Percentiles rank a stretch among this genome's conserved stretches.
phyloP scores from a whole-genome alignment of 2,113 vertebrate species.

The Neodon shergylaensis region DNA sequence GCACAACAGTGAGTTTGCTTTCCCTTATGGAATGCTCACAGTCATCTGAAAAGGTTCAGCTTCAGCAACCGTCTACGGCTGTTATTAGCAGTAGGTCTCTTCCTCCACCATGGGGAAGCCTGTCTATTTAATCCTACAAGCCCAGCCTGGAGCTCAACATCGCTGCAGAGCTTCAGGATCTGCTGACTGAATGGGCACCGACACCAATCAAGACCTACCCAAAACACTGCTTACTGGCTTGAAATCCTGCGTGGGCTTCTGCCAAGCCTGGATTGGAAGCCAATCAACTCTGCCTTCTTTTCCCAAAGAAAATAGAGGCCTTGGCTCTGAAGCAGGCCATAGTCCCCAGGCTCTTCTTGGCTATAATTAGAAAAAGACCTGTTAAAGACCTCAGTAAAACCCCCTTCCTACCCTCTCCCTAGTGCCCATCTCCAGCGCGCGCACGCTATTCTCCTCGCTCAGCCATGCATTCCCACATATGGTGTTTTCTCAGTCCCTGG shows the following conservation, averaged over 20 bases:
- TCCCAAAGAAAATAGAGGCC: conserved; percentile 75
- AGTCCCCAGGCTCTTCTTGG: conserved; percentile 74
- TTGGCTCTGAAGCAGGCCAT: conserved; percentile 68
- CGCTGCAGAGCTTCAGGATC: neutral
- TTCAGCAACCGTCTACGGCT: neutral
- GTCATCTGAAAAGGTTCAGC: neutral
- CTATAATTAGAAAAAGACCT: conserved; percentile 82
- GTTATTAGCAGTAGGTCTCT: accelerated
- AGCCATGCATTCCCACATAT: conserved; percentile 78
- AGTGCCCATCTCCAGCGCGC: conserved; percentile 61
- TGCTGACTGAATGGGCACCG: neutral
- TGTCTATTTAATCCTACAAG: neutral
- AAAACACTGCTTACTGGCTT: neutral
- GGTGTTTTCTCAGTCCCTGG: conserved; percentile 76
- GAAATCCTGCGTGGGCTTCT: neutral
- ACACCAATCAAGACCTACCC: neutral
- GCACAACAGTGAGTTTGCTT: neutral
- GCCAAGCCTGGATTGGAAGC: conserved; percentile 74
- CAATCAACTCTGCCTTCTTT: conserved; percentile 74
- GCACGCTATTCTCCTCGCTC: conserved; percentile 67
- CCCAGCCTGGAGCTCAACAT: neutral
- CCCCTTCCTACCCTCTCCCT: conserved; percentile 70
- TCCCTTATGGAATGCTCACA: neutral
- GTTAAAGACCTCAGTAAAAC: conserved; percentile 78
- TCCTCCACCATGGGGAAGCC: neutral